Evolutionary conservation across 2,113 vertebrate genomes (phyloP).

Genomic region (Elanus axillaris): DNA sequence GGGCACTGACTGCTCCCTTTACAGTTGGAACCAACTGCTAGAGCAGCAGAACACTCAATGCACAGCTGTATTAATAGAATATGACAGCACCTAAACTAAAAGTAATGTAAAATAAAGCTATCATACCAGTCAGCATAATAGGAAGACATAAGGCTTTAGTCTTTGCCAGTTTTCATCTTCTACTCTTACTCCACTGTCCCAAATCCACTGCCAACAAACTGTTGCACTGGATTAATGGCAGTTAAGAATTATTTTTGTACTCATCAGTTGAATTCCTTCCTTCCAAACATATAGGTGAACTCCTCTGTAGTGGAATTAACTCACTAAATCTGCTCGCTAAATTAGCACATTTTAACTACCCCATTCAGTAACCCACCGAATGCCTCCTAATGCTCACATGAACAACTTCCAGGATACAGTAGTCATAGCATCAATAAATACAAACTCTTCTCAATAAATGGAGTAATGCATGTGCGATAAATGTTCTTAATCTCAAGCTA

Average conservation of each 20-base stretch:
- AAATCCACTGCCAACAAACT: not conserved
- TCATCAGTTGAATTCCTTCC: not conserved
- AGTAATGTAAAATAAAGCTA: not conserved
- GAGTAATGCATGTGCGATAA: not conserved
- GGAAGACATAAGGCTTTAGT: not conserved
- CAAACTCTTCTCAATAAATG: not conserved
- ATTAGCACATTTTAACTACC: not conserved
- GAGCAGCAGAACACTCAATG: not conserved
- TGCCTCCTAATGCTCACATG: not conserved
- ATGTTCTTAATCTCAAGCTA: not conserved
- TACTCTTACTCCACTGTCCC: not conserved
- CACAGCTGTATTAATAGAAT: not conserved
- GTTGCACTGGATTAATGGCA: not conserved
- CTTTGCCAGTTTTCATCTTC: not conserved
- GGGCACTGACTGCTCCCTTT: not conserved
- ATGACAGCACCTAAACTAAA: not conserved
- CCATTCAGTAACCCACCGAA: not conserved
- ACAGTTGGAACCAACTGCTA: not conserved
- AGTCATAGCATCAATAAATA: not conserved
- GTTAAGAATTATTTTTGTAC: not conserved
- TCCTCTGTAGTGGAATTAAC: not conserved
- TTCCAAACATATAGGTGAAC: rapidly evolving
- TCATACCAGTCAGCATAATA: not conserved
- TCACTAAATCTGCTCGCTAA: not conserved
- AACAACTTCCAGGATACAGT: not conserved